Evolutionary conservation across 2,797 vertebrate species (phyloP), one percentile per base, ranked within the genome.

Genomic region (Mus spretus): DNA sequence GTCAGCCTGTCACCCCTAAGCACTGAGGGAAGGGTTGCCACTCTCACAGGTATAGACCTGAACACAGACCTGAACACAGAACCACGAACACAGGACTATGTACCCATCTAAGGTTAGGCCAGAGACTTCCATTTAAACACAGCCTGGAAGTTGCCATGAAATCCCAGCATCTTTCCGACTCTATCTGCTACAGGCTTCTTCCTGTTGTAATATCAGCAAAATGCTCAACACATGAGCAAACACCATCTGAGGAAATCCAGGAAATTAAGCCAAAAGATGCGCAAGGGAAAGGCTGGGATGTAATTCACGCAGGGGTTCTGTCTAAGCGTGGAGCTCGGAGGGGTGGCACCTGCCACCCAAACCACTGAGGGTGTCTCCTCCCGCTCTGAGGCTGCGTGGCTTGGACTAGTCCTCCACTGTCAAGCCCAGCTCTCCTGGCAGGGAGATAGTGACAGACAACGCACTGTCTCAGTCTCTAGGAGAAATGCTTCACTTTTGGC

Each of bases 261-360:
- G 80, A 67, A 37, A 61, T 17, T 22, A 50, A 55, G 83, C 40
- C 37, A 44, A n/a, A 70, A 59, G 85, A 37, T 0, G 3, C 0
- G 3, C 9, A 1, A 26, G 93, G 89, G 26, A 47, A 59, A 93
- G 4, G 17, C 12, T 1, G 37, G 10, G 2, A 31, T 5, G 6
- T 0, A 20, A 34, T 26, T 55, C 22, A 7, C 0, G 0, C 14
- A 24, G 83, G 59, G 8, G 70, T 44, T 59, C 44, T 61, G 26
- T 44, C 9, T 8, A 1, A 24, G 83, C 84, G 4, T 2, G 13
- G 44, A 4, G 8, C 14, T 50, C 22, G 1, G n/a, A 86, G 44
- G 37, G 10, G 4, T 53, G 24, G 72, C 11, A 24, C 40, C n/a
- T 74, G 14, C 40, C 0, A 9, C 15, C 20, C 26, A 0, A 1